A percentile compares a stretch with the other conserved stretches of the same genome.
Evolutionary conservation across 2,797 vertebrate species (phyloP).

Genomic region (Danio kyathit): DNA sequence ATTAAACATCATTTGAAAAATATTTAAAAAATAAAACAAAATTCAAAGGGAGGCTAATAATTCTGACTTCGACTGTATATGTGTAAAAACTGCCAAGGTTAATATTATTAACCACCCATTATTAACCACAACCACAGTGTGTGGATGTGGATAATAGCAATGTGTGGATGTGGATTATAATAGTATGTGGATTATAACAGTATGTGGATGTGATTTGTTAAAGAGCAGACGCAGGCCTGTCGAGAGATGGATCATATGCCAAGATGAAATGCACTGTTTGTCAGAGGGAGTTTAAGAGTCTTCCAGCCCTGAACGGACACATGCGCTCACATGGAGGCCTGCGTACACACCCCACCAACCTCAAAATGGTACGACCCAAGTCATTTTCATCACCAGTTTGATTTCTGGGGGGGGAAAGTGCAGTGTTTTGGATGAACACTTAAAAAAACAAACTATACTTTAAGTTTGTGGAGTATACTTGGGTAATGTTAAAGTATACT

Average conservation of each 20-base stretch:
- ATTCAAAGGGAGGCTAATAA: too few relatives aligned
- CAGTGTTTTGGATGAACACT: neutral
- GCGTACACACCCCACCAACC: constrained; percentile 76
- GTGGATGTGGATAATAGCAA: too few relatives aligned
- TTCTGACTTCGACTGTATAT: too few relatives aligned
- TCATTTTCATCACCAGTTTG: neutral
- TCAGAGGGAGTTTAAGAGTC: constrained; percentile 90
- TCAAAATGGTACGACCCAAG: constrained; percentile 79
- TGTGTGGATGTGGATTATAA: too few relatives aligned
- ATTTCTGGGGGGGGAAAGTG: neutral
- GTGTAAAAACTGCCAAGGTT: too few relatives aligned
- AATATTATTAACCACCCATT: too few relatives aligned
- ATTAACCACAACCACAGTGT: too few relatives aligned
- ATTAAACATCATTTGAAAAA: too few relatives aligned
- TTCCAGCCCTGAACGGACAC: constrained; percentile 94
- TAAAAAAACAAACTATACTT: too few relatives aligned
- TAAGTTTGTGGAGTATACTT: too few relatives aligned
- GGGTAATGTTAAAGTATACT: too few relatives aligned
- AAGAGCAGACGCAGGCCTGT: constrained; percentile 41
- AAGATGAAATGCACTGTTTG: constrained; percentile 88
- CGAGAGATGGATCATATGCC: constrained; percentile 32
- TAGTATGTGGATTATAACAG: neutral
- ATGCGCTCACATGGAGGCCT: constrained; percentile 91
- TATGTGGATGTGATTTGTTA: constrained; percentile 10
- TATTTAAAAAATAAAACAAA: too few relatives aligned